A percentile compares a stretch with the other conserved stretches of the same genome.
phyloP scores from a whole-genome alignment of 2,113 vertebrate species.

The Leptodactylus fuscus region DNA sequence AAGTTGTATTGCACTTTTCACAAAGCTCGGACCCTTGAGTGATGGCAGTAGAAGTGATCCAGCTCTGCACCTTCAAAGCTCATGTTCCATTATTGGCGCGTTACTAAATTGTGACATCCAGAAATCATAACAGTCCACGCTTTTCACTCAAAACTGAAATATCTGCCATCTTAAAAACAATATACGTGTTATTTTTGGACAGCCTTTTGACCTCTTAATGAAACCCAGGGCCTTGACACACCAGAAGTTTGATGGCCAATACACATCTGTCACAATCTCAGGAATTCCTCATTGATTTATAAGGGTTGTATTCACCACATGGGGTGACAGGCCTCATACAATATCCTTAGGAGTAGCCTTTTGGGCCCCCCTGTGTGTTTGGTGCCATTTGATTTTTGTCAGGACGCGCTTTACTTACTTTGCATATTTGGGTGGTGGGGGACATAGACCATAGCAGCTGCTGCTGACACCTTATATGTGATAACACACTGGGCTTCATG shows the following conservation, averaged over 20 bases:
- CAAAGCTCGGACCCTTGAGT: not conserved
- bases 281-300: slow-evolving; percentile 57
- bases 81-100: not conserved
- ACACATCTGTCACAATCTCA: slow-evolving; percentile 54
- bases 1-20: not conserved
- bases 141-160: slow-evolving; percentile 37
- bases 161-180: slow-evolving; percentile 28
- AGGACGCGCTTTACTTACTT: slow-evolving; percentile 57
- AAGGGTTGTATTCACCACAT: slow-evolving; percentile 55
- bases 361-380: slow-evolving; percentile 57
- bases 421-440: slow-evolving; percentile 53
- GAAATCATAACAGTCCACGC: not conserved
- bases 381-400: slow-evolving; percentile 57
- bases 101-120: slow-evolving; percentile 17
- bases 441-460: slow-evolving; percentile 23
- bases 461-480: not conserved
- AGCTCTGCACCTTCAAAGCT: not conserved
- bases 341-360: slow-evolving; percentile 56
- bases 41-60: not conserved
- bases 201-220: slow-evolving; percentile 31
- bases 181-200: slow-evolving; percentile 26
- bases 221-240: slow-evolving; percentile 19
- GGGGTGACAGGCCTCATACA: slow-evolving; percentile 42
- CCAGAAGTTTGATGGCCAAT: slow-evolving; percentile 17
- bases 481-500: no score